These are phyloP conservation scores for Papilio gigon DNA, from an alignment of 2,888 invertebrate genomes.

Conservation along the genomic window DNA sequence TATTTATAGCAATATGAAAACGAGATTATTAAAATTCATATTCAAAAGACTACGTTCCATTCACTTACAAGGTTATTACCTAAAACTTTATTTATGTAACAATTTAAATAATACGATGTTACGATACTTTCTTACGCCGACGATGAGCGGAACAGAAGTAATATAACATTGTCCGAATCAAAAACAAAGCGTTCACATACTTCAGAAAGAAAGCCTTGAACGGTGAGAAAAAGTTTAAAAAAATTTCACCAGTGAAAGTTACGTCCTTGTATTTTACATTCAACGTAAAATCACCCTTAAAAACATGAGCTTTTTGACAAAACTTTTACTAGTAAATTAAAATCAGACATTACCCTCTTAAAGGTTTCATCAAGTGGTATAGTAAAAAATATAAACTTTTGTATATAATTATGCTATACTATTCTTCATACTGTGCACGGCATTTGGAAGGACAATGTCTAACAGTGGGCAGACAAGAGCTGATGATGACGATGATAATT, in stretches of 20 bases:
- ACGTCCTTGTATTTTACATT: conserved; percentile 33
- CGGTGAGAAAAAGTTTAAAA: conserved; percentile 37
- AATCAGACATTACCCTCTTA: no score
- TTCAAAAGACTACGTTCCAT: conserved; percentile 1
- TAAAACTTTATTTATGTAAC: conserved; percentile 31
- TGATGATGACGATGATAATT: background rate
- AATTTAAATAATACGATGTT: conserved; percentile 32
- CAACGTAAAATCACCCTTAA: conserved; percentile 27
- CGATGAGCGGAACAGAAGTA: conserved; percentile 2
- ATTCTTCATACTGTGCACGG: no score
- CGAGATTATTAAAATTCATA: no score
- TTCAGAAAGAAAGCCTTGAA: conserved; percentile 40
- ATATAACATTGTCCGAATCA: conserved; percentile 27
- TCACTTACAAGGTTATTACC: conserved; percentile 5
- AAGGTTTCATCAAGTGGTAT: no score
- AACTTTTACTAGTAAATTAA: conserved; percentile 3
- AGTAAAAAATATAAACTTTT: no score
- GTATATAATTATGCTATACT: no score
- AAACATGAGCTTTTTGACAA: background rate
- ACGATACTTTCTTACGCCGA: conserved; percentile 36
- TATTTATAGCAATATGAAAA: no score
- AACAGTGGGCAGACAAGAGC: no score
- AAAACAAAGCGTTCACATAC: conserved; percentile 42
- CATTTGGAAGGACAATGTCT: no score
- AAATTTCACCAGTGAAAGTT: conserved; percentile 37